Conservation (phyloP, 2,113 vertebrate genomes). For the Otolemur garnettii region DNA sequence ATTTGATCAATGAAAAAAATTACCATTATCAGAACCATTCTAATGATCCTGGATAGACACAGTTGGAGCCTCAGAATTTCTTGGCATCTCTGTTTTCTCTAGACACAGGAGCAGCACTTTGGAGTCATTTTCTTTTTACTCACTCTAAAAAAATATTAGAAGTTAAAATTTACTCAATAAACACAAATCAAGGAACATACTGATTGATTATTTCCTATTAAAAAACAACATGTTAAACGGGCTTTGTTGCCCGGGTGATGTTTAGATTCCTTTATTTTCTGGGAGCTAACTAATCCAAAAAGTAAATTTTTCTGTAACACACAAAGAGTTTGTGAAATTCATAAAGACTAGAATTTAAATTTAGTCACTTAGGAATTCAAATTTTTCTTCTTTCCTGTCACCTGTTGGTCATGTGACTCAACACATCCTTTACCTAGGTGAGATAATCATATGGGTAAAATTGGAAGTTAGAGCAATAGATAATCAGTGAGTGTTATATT, state of each 20-base stretch:
- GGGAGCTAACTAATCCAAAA: neutral
- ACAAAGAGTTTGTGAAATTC: neutral
- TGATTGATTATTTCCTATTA: neutral
- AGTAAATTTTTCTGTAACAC: neutral
- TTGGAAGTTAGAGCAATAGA: slow-evolving; percentile 15
- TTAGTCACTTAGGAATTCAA: neutral
- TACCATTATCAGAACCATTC: neutral
- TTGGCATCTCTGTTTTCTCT: neutral
- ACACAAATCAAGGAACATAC: neutral
- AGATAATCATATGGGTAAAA: slow-evolving; percentile 1
- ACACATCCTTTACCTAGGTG: neutral
- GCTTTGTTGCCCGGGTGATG: neutral
- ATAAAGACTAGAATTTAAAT: neutral
- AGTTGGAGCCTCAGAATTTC: neutral
- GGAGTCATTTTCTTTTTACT: slow-evolving; percentile 22
- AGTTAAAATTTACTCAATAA: neutral
- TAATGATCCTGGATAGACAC: neutral
- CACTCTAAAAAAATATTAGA: neutral
- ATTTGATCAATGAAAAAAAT: neutral
- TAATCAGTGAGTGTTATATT: slow-evolving; percentile 2
- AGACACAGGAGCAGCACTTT: neutral
- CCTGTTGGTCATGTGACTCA: slow-evolving; percentile 3
- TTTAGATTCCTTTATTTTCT: slow-evolving; percentile 11
- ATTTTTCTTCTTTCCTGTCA: slow-evolving; percentile 36
- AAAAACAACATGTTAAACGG: slow-evolving; percentile 40